A percentile compares a stretch with the other conserved stretches of the same genome.
Conservation (phyloP, 2,797 vertebrate species). For the Erpetoichthys calabaricus region DNA sequence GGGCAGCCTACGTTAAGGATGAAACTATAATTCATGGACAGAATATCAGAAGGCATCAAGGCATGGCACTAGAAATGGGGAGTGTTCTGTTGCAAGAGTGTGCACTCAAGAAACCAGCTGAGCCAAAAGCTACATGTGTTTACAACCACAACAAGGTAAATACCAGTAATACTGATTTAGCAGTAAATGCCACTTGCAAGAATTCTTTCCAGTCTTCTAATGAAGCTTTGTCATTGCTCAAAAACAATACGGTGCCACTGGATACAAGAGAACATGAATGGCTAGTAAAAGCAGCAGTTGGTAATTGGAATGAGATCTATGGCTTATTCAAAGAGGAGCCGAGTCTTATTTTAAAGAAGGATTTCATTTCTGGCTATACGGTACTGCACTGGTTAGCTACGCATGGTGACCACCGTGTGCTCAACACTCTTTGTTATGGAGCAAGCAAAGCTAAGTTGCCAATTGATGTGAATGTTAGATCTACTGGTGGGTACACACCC, state of each 20-base stretch:
- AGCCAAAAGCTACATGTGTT: too few relatives aligned
- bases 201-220: slow-evolving; percentile 5
- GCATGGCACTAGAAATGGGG: too few relatives aligned
- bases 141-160: too few relatives aligned
- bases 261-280: slow-evolving; percentile 68
- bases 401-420: slow-evolving; percentile 64
- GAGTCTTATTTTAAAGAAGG: slow-evolving; percentile 56
- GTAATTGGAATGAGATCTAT: slow-evolving; percentile 60
- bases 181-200: too few relatives aligned
- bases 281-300: slow-evolving; percentile 68
- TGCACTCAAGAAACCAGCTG: too few relatives aligned
- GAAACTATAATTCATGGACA: too few relatives aligned
- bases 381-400: slow-evolving; percentile 90
- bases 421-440: slow-evolving; percentile 63
- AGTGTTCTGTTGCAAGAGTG: too few relatives aligned
- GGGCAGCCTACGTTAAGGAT: too few relatives aligned
- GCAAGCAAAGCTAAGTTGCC: slow-evolving; percentile 44
- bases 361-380: slow-evolving; percentile 82
- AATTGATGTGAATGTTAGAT: slow-evolving; percentile 58
- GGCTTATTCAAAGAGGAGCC: slow-evolving; percentile 65
- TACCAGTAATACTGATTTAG: too few relatives aligned
- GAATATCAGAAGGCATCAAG: too few relatives aligned
- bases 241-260: slow-evolving; percentile 50
- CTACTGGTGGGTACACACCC: slow-evolving; percentile 71
- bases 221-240: slow-evolving; percentile 15